Conservation (phyloP, 2,797 vertebrate species). For the Muscicapa striata region DNA sequence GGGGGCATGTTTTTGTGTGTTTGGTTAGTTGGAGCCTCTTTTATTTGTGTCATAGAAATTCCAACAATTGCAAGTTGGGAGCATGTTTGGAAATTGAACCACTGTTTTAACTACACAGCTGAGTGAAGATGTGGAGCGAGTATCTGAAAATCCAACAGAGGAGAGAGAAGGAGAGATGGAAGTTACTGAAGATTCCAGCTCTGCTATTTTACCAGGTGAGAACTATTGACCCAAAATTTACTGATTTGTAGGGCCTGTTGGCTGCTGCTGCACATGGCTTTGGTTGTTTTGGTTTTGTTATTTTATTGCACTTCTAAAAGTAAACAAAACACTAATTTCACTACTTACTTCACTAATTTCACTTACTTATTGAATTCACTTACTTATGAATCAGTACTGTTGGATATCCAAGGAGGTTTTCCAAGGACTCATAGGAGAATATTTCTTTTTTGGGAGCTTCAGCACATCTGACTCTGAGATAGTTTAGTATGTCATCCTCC, state of each 20-base stretch:
- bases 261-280: not conserved
- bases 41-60: conserved; percentile 62
- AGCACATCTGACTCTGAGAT: not conserved
- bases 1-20: not conserved
- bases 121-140: conserved; percentile 78
- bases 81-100: conserved; percentile 63
- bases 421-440: not conserved
- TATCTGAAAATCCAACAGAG: conserved; percentile 65
- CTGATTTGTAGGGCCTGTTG: not conserved
- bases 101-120: conserved; percentile 81
- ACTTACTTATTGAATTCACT: not conserved
- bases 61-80: conserved; percentile 51
- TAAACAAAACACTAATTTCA: not conserved
- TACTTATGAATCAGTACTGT: not conserved
- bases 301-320: not conserved
- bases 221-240: not conserved
- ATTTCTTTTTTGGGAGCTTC: not conserved
- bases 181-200: conserved; percentile 70
- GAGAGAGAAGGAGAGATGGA: conserved; percentile 61
- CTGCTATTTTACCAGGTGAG: conserved; percentile 81
- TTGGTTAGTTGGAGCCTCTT: conserved; percentile 53
- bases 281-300: not conserved
- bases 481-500: not conserved
- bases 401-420: not conserved
- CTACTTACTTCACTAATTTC: not conserved